Evolutionary conservation across 23 tunicate species (phyloP).

Genomic region (Pegea sp.): DNA sequence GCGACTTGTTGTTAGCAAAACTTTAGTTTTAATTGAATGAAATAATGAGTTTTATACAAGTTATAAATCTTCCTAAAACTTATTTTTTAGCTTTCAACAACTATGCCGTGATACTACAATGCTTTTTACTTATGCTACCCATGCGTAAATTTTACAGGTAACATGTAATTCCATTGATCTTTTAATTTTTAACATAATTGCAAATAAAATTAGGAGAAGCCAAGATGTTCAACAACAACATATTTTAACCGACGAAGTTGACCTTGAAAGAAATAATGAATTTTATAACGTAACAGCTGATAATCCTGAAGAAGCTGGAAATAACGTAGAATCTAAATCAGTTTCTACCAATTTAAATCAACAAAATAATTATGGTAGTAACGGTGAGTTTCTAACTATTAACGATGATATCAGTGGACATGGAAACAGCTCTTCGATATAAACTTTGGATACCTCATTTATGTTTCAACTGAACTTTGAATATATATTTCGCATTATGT

Average conservation of each 20-base stretch:
- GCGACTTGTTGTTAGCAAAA: neutral
- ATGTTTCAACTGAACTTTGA: too few relatives aligned
- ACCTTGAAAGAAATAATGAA: neutral
- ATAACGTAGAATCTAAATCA: too few relatives aligned
- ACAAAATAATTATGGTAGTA: too few relatives aligned
- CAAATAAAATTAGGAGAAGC: neutral
- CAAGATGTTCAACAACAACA: neutral
- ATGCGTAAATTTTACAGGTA: constrained; percentile 51
- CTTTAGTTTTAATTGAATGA: neutral
- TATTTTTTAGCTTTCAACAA: constrained; percentile 31
- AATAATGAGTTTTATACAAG: neutral
- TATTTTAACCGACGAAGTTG: neutral
- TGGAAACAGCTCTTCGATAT: too few relatives aligned
- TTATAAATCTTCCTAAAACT: neutral
- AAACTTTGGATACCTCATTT: too few relatives aligned
- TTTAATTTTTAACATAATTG: neutral
- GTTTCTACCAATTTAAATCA: too few relatives aligned
- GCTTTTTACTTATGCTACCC: constrained; percentile 29
- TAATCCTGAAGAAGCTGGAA: neutral
- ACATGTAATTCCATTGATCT: neutral
- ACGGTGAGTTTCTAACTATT: too few relatives aligned
- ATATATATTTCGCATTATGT: too few relatives aligned
- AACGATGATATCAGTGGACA: too few relatives aligned
- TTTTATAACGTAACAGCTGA: neutral
- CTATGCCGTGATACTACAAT: constrained; percentile 56